A percentile compares a stretch with the other conserved stretches of the same genome.
Conservation (phyloP, 2,797 vertebrate genomes). For the Lithobates sylvaticus region DNA sequence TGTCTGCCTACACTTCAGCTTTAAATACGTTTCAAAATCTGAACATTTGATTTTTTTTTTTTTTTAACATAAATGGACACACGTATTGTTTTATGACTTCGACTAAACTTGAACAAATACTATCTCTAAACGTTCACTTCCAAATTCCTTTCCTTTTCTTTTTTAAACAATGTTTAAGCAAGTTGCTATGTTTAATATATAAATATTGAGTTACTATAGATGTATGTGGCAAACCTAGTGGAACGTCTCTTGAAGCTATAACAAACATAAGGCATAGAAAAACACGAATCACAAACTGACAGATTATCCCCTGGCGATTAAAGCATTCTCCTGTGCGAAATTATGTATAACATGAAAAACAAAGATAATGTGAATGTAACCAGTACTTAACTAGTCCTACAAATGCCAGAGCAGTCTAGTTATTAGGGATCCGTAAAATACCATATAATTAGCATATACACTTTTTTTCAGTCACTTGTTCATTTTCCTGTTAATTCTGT, state of each 20-base stretch:
- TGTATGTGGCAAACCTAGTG: constrained; percentile 20
- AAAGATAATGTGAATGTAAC: too few relatives aligned
- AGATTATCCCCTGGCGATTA: too few relatives aligned
- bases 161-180: constrained; percentile 23
- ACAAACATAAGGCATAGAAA: not conserved
- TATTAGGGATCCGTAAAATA: not conserved
- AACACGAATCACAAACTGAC: too few relatives aligned
- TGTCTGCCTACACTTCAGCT: too few relatives aligned
- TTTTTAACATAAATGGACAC: not conserved
- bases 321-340: too few relatives aligned
- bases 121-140: not conserved
- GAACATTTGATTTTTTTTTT: too few relatives aligned
- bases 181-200: constrained; percentile 39
- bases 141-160: not conserved
- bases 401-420: too few relatives aligned
- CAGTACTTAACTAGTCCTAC: too few relatives aligned
- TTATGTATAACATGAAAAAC: too few relatives aligned
- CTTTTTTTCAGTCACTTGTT: not conserved
- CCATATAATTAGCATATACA: not conserved
- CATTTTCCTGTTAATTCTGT: not conserved
- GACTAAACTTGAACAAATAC: not conserved
- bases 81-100: not conserved
- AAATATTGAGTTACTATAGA: constrained; percentile 50
- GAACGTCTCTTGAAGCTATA: constrained; percentile 8
- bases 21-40: too few relatives aligned